Base-by-base conservation (phyloP, 2,797 vertebrate species). In the Sebastes taczanowskii region DNA sequence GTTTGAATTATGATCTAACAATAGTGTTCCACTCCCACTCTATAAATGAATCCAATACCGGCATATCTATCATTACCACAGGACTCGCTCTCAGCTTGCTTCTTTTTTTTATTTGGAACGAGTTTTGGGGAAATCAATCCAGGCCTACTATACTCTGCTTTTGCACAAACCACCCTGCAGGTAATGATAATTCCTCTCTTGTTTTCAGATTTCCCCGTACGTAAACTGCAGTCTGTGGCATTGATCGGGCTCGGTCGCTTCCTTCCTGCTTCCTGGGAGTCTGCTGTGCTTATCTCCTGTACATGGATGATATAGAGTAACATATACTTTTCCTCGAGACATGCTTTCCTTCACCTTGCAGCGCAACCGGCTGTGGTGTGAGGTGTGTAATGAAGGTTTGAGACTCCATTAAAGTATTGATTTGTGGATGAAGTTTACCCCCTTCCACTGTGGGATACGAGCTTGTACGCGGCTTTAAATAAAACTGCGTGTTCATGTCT, bases 1-100 rank as follows among this genome's bases (percentile, higher is more conserved):
- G 92, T 89, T 90, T 94, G 93, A 94, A 94, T 94, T 92, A 95
- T 90, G 90, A 90, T 88, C 92, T 83, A 92, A 94, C 91, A 94
- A 93, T 93, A 89, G 90, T 73, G 74, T 83, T 88, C 88, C 84
- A 66, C 88, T 89, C 84, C 86, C 70, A 67, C 90, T 86, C 93
- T 82, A 88, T 93, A 92, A 93, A 94, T 89, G 89, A 92, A 90
- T 90, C 87, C 90, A 91, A 86, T 81, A 80, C 83, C 59, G 78
- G 80, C 84, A 81, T 80, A 93, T 93, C 88, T 85, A 88, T 94
- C 93, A 93, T 86, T 87, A 85, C 85, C 88, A 77, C 74, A 80
- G 79, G 77, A 89, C 87, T 76, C 23, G 83, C 76, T 62, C 85
- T 86, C 83, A 82, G 89, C 83, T 88, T 35, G 68, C 74, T 78